These are phyloP conservation scores for Ceratothoa steindachneri DNA, from an alignment of 2,888 invertebrate species.

Conservation along the genomic window DNA sequence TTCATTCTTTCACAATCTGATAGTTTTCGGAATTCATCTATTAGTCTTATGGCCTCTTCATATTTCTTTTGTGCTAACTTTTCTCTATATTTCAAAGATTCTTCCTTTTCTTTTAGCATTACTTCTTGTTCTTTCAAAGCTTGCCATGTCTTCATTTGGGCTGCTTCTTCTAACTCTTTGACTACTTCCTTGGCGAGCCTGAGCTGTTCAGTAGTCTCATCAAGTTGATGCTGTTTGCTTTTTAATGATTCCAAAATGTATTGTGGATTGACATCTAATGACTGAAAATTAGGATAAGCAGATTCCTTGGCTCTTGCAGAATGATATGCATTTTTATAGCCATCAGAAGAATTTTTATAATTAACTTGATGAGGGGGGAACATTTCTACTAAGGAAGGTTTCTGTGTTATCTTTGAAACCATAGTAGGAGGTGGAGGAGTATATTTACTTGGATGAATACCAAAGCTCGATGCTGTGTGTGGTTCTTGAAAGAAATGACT, in stretches of 20 bases:
- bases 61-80: conserved; percentile 26
- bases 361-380: not conserved
- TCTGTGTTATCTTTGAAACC: not conserved
- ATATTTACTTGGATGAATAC: not conserved
- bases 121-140: conserved; percentile 30
- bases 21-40: conserved; percentile 24
- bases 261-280: not conserved
- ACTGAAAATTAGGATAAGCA: not conserved
- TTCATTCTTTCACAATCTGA: conserved; percentile 17
- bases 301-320: not conserved
- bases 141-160: conserved; percentile 28
- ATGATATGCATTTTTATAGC: not conserved
- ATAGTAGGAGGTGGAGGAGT: not conserved
- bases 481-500: not conserved
- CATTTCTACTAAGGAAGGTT: not conserved
- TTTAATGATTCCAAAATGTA: not conserved
- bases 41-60: conserved; percentile 20
- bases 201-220: conserved; percentile 17
- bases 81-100: conserved; percentile 24
- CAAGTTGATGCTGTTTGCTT: conserved; percentile 21
- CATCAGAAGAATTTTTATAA: not conserved
- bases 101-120: conserved; percentile 23
- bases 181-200: conserved; percentile 25
- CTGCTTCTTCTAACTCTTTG: conserved; percentile 31
- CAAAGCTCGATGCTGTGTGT: not conserved